Evolutionary conservation across 1,140 invertebrate species (phyloP).

Genomic region (Dendroctonus valens): DNA sequence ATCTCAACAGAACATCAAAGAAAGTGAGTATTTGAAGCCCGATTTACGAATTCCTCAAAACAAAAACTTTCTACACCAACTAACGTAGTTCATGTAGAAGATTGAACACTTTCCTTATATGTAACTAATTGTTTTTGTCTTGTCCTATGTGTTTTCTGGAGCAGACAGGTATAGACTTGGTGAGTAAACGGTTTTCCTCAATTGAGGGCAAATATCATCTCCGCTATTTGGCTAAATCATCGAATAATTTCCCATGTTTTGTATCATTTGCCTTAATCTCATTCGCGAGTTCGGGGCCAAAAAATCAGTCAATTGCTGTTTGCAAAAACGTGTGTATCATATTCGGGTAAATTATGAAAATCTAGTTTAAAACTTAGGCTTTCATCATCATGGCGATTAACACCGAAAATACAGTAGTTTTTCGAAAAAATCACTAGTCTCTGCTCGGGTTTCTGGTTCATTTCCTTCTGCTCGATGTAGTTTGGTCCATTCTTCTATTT

Average conservation of each 20-base stretch:
- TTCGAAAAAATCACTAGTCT: too few relatives aligned
- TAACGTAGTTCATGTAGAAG: too few relatives aligned
- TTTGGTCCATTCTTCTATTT: too few relatives aligned
- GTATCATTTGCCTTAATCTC: slow-evolving; percentile 16
- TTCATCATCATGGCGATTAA: background rate
- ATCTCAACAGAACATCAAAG: slow-evolving; percentile 70
- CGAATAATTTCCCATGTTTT: slow-evolving; percentile 14
- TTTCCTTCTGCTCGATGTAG: too few relatives aligned
- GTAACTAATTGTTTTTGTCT: slow-evolving; percentile 43
- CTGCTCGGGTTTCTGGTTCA: too few relatives aligned
- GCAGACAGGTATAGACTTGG: slow-evolving; percentile 45
- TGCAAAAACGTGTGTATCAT: too few relatives aligned
- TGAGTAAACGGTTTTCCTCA: slow-evolving; percentile 40
- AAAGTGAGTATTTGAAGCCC: slow-evolving; percentile 64
- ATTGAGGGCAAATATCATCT: slow-evolving; percentile 10
- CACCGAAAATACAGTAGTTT: background rate
- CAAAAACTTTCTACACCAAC: too few relatives aligned
- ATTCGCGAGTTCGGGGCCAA: slow-evolving; percentile 2
- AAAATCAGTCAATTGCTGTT: too few relatives aligned
- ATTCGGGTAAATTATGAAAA: too few relatives aligned
- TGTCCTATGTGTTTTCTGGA: slow-evolving; percentile 37
- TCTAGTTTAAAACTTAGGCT: too few relatives aligned
- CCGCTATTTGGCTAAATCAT: slow-evolving; percentile 6
- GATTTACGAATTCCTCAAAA: too few relatives aligned
- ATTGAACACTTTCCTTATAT: background rate